A percentile compares a stretch with the other conserved stretches of the same genome.
phyloP scores from a whole-genome alignment of 2,888 invertebrate species.

The Reticulitermes lucifugus region DNA sequence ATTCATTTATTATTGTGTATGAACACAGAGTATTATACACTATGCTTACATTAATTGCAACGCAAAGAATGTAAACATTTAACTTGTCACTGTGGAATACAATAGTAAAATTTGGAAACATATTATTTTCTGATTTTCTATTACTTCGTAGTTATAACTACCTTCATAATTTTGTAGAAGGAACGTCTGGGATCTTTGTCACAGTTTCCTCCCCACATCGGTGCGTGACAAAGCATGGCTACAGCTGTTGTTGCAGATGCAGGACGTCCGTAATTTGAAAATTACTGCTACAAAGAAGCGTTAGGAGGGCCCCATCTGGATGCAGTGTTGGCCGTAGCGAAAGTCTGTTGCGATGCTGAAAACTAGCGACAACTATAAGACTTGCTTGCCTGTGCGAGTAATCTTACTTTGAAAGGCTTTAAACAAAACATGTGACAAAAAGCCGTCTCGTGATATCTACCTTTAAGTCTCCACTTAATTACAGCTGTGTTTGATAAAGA shows the following conservation, averaged over 20 bases:
- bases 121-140: too few species aligned
- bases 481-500: too few species aligned
- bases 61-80: too few species aligned
- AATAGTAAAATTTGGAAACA: too few species aligned
- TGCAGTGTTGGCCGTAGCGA: slow-evolving; percentile 4
- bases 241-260: not conserved
- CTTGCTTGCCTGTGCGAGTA: not conserved
- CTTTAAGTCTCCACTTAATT: too few species aligned
- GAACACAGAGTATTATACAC: too few species aligned
- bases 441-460: not conserved
- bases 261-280: slow-evolving; percentile 14
- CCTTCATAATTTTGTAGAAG: not conserved
- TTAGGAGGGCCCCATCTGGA: not conserved
- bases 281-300: not conserved
- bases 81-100: too few species aligned
- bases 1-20: too few species aligned
- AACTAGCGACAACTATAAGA: not conserved
- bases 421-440: not conserved
- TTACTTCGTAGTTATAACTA: too few species aligned
- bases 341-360: slow-evolving; percentile 14
- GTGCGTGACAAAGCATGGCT: not conserved
- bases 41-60: too few species aligned
- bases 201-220: not conserved
- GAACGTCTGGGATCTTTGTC: not conserved
- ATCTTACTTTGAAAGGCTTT: not conserved